A percentile compares a stretch with the other conserved stretches of the same genome.
These are phyloP conservation scores for Cheirogaleus medius DNA, from an alignment of 2,113 vertebrate species.

Conservation along the genomic window DNA sequence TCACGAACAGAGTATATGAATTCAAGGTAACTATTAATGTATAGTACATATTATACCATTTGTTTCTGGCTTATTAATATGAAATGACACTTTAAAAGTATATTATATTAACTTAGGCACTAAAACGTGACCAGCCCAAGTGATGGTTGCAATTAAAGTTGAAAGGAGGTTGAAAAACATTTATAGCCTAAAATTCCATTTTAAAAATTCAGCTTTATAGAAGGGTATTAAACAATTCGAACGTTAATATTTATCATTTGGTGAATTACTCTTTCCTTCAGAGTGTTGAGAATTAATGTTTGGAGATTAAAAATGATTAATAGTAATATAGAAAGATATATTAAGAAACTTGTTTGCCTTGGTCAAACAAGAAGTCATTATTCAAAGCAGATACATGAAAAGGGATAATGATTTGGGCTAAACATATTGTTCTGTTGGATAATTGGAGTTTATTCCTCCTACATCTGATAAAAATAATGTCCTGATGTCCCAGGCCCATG, in stretches of 20 bases:
- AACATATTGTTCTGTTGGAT: conserved; percentile 38
- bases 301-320: conserved; percentile 54
- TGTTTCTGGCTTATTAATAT: conserved; percentile 27
- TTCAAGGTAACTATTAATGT: neutral
- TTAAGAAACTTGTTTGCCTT: conserved; percentile 37
- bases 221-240: neutral
- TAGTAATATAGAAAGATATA: conserved; percentile 37
- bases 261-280: conserved; percentile 33
- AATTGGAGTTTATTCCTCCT: conserved; percentile 40
- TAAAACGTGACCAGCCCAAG: neutral
- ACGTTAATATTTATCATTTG: conserved; percentile 24
- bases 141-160: conserved; percentile 3
- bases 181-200: conserved; percentile 29
- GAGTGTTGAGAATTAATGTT: neutral
- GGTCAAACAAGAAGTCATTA: neutral
- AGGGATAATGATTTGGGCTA: neutral
- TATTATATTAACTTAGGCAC: neutral
- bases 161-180: conserved; percentile 28
- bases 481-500: neutral
- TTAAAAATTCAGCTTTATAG: neutral
- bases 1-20: neutral
- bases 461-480: conserved; percentile 35
- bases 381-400: conserved; percentile 26
- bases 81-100: neutral
- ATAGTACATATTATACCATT: neutral